These are phyloP conservation scores for Limenitis camilla DNA, from an alignment of 2,888 invertebrate species.

Conservation along the genomic window DNA sequence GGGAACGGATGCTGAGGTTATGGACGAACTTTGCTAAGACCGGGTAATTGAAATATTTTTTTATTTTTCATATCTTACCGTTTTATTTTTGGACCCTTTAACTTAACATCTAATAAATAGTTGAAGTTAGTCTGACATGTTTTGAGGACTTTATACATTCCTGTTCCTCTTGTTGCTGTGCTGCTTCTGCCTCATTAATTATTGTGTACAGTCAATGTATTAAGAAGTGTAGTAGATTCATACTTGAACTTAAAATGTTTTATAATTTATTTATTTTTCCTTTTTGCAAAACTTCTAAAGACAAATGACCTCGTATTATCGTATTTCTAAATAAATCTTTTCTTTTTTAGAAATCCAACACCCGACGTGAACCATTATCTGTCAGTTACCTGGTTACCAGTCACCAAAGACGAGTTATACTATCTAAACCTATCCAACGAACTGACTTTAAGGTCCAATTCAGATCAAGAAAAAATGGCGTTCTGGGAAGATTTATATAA, in stretches of 20 bases:
- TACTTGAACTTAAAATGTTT: too few species aligned
- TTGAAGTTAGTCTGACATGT: too few species aligned
- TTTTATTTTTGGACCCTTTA: too few species aligned
- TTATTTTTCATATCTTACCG: too few species aligned
- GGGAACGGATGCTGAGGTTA: slow-evolving; percentile 56
- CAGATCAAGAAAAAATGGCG: slow-evolving; percentile 56
- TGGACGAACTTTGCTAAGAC: slow-evolving; percentile 69
- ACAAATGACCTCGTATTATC: neutral
- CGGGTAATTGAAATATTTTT: slow-evolving; percentile 47
- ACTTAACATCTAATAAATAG: too few species aligned
- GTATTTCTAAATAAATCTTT: neutral
- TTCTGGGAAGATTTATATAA: slow-evolving; percentile 59
- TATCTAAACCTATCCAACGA: slow-evolving; percentile 51
- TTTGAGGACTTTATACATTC: too few species aligned
- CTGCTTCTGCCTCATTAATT: too few species aligned
- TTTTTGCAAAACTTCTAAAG: too few species aligned
- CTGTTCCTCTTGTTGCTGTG: too few species aligned
- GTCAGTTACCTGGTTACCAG: slow-evolving; percentile 57
- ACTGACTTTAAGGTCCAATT: slow-evolving; percentile 45
- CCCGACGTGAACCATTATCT: slow-evolving; percentile 60
- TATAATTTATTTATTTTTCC: too few species aligned
- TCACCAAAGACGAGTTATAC: slow-evolving; percentile 51
- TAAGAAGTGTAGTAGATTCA: too few species aligned
- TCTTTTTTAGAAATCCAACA: slow-evolving; percentile 55
- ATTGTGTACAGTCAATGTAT: too few species aligned